Base-by-base conservation (phyloP, 2,888 invertebrate genomes). In the Heptascelio sp. region DNA sequence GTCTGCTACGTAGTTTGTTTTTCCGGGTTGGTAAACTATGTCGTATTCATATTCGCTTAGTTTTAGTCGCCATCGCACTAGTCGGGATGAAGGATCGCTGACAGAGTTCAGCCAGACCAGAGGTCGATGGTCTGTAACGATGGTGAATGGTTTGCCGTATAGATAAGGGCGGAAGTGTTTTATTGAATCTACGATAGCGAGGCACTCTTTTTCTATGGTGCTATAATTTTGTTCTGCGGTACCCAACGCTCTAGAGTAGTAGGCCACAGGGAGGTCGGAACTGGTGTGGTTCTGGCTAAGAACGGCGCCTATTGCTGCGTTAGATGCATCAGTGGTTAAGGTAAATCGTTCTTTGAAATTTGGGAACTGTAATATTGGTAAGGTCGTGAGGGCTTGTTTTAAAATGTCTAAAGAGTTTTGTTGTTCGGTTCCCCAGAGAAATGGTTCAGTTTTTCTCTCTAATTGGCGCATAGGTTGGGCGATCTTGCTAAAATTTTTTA, bases 261-360 rank as follows among this genome's bases (percentile, higher is more conserved):
- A 85, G 1, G 64, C 73, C 15, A 80, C 60, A 0, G 84, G 84
- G 17, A 53, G 26, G 37, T 80, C 80, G 40, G 82, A 55, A 5
- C 83, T 76, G 3, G 75, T n/a, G 1, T 62, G 19, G n/a, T 77
- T 80, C 70, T 86, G 85, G 51, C 75, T 82, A 3, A 83, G 21
- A 13, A 86, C 68, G 0, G 46, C 76, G 4, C 80, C 83, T 0
- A 79, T 59, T 8, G 83, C 83, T 19, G 46, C 55, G 3, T 73
- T 65, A 0, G 71, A 79, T 0, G 85, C 86, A 21, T 86, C 84
- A 0, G 62, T 79, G 3, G 86, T 80, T 8, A 86, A 26, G 2
- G 80, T 51, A 34, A 85, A 83, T 1, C 71, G 65, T 68, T 57
- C 17, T 0, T 40, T 26, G 17, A 76, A 82, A 34, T 85, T 68